Evolutionary conservation across 2,797 vertebrate species (phyloP).

Genomic region (Pseudotriccus pelzelni): DNA sequence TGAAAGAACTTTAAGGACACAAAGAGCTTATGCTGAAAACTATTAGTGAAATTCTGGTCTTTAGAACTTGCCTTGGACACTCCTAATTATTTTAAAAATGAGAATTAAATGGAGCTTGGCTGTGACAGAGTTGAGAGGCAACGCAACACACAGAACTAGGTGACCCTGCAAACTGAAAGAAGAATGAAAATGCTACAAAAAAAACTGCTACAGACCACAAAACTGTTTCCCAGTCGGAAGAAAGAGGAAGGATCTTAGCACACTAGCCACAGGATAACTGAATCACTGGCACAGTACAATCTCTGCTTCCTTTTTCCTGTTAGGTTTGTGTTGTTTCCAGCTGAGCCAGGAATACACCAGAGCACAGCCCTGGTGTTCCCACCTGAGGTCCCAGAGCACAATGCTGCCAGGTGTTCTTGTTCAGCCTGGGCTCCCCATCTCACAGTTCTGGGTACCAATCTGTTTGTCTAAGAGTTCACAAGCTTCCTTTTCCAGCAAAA

Average conservation of each 20-base stretch:
- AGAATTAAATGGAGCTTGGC: neutral
- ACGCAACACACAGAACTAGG: fast-evolving
- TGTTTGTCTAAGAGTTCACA: neutral
- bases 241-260: neutral
- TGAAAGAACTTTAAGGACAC: neutral
- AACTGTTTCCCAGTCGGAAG: constrained; percentile 1
- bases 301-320: neutral
- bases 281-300: neutral
- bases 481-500: neutral
- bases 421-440: neutral
- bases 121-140: neutral
- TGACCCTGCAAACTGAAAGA: neutral
- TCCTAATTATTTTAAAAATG: neutral
- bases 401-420: neutral
- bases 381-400: neutral
- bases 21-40: neutral
- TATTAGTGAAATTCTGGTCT: neutral
- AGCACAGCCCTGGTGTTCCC: neutral
- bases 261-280: neutral
- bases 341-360: neutral
- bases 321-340: neutral
- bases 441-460: neutral
- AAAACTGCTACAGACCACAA: neutral
- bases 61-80: neutral
- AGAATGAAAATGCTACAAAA: neutral